Evolutionary conservation across 2,888 invertebrate genomes (phyloP).

Genomic region (Drosophila monieri): DNA sequence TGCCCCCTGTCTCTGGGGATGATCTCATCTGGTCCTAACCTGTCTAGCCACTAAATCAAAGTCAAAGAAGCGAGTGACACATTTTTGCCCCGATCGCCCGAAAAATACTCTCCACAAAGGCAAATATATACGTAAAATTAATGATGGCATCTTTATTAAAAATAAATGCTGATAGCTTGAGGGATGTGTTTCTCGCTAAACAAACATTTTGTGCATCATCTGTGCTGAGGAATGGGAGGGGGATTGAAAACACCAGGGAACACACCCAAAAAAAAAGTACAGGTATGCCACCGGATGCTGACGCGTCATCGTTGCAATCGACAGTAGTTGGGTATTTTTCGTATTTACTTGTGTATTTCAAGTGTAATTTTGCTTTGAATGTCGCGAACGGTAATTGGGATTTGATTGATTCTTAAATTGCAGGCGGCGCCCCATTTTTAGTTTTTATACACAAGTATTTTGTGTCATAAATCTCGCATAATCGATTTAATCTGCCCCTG

Average conservation of each 20-base stretch:
- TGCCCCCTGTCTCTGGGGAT: slow-evolving; percentile 42
- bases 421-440: slow-evolving; percentile 49
- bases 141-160: slow-evolving; percentile 75
- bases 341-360: slow-evolving; percentile 10
- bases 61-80: slow-evolving; percentile 75
- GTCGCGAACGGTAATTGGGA: slow-evolving; percentile 21
- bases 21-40: slow-evolving; percentile 75
- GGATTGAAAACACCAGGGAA: slow-evolving; percentile 15
- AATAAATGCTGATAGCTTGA: slow-evolving; percentile 72
- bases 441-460: slow-evolving; percentile 18
- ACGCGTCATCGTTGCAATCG: slow-evolving; percentile 36
- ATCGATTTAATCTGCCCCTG: slow-evolving; percentile 41
- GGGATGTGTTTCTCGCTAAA: slow-evolving; percentile 51
- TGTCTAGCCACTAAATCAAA: slow-evolving; percentile 79
- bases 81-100: slow-evolving; percentile 55
- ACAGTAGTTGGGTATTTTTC: slow-evolving; percentile 35
- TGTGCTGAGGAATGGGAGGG: slow-evolving; percentile 3
- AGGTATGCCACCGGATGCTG: slow-evolving; percentile 31
- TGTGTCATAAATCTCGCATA: slow-evolving; percentile 54
- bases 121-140: slow-evolving; percentile 29
- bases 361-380: slow-evolving; percentile 15
- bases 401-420: slow-evolving; percentile 59
- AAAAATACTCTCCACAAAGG: slow-evolving; percentile 43
- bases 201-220: slow-evolving; percentile 48
- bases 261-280: slow-evolving; percentile 48